A percentile compares a stretch with the other conserved stretches of the same genome.
Conservation (phyloP, 1,140 invertebrate genomes). For the Drosophila littoralis region DNA sequence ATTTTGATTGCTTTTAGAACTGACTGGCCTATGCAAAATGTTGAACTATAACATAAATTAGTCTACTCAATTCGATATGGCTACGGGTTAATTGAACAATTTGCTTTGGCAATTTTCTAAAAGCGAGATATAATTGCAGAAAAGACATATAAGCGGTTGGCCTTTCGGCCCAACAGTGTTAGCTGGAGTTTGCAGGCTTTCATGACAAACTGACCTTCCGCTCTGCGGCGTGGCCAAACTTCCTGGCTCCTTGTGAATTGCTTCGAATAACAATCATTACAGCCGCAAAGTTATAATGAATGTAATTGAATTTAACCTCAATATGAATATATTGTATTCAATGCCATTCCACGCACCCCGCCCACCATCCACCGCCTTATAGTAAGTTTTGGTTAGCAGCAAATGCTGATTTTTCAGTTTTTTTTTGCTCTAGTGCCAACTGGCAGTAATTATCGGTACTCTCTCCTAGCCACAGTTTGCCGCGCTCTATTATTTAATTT, state of each 20-base stretch:
- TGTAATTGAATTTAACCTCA: conserved; percentile 1
- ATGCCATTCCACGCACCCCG: not conserved
- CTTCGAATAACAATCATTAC: too few relatives aligned
- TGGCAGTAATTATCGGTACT: conserved; percentile 48
- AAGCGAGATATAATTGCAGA: not conserved
- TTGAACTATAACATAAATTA: not conserved
- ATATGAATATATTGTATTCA: not conserved
- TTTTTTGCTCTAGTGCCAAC: not conserved
- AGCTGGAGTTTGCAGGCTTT: too few relatives aligned
- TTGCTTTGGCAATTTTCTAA: not conserved
- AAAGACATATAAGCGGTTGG: not conserved
- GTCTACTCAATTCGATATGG: not conserved
- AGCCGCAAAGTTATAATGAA: too few relatives aligned
- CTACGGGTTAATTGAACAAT: not conserved
- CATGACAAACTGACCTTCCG: too few relatives aligned
- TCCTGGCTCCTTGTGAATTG: too few relatives aligned
- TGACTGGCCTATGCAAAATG: not conserved
- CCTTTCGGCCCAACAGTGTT: not conserved
- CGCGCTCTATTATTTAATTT: conserved; percentile 63
- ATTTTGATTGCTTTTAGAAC: conserved; percentile 3
- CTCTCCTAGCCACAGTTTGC: conserved; percentile 35
- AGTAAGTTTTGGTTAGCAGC: conserved; percentile 16
- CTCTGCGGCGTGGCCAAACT: not conserved
- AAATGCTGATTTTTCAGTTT: not conserved
- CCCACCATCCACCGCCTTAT: not conserved